Evolutionary conservation across 2,113 vertebrate species (phyloP), one percentile per base, ranked within the genome.

Genomic region (Pungitius pungitius): DNA sequence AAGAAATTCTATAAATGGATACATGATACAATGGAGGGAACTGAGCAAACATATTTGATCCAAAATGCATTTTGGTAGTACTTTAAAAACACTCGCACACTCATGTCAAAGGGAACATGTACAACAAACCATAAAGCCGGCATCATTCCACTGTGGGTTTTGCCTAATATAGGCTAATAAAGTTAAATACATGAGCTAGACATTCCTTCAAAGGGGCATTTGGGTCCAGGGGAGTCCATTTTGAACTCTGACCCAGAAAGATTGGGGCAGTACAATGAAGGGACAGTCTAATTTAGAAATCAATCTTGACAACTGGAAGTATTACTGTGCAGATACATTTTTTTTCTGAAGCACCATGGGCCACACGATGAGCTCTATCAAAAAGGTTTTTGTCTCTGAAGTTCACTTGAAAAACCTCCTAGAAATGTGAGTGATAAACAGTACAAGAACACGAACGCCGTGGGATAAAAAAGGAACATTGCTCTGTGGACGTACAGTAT

Each of bases 141-240:
- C 79, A 22, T 57, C 30, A 85, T 84, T 81, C 71, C 83, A 87
- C 78, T 54, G 45, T 35, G 58, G 77, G 77, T 82, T 73, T 47
- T 1, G 88, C 91, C 91, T 92, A 92, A 91, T 89, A 90, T 92
- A 92, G 91, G 91, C 90, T 79, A 73, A 89, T 84, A 85, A 69
- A 83, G 75, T 77, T 55, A 75, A 82, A 84, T 64, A 80, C 33
- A 60, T 78, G 67, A 75, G 80, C 76, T 77, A 80, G 60, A 71
- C 77, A 80, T 80, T 66, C 69, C 77, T 83, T 81, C 61, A 56
- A 74, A 76, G 74, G 37, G 20, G 63, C 39, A 40, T 83, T 79
- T 52, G 75, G 85, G 86, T 89, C 78, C 47, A 58, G 70, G 67
- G 86, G 33, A 74, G 75, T 77, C 58, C 4, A 37, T 64, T 42